These are phyloP conservation scores for human DNA, from an alignment of 2,113 vertebrate species.

Conservation along the genomic window GRCh38 chr2:184154501-184155000, in stretches of 20 bases:
- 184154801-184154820: background rate
- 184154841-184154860: background rate
- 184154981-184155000: background rate
- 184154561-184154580: background rate
- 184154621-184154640: background rate
- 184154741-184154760: background rate
- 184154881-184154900: background rate
- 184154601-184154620: conserved; percentile 6
- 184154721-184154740: background rate
- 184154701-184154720: background rate
- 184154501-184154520: background rate
- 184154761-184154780: background rate
- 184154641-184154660: conserved; percentile 54
- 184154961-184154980: background rate
- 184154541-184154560: conserved; percentile 21
- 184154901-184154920: background rate
- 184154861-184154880: background rate
- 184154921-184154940: conserved; percentile 8
- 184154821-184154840: background rate
- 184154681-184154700: background rate
- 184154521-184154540: background rate
- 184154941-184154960: background rate
- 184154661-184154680: background rate
- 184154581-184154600: background rate
- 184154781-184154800: background rate